Percentiles rank a stretch among this genome's conserved stretches.
These are phyloP conservation scores for Drosophila truncata DNA, from an alignment of 1,140 invertebrate genomes.

Conservation along the genomic window DNA sequence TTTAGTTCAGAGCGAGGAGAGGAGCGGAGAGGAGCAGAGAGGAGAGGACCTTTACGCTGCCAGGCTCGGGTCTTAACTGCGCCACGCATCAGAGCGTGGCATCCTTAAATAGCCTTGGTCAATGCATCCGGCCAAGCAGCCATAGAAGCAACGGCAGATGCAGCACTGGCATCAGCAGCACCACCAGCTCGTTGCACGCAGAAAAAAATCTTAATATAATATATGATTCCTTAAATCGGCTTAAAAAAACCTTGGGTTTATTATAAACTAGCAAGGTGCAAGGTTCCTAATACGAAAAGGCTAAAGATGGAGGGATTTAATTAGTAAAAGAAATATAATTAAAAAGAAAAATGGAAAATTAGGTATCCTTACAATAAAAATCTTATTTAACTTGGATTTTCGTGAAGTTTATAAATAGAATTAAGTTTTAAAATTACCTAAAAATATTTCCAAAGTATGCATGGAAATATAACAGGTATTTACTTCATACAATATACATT, in stretches of 20 bases:
- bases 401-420: too few relatives aligned
- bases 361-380: too few relatives aligned
- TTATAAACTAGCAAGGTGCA: neutral
- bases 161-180: slow-evolving; percentile 14
- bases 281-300: too few relatives aligned
- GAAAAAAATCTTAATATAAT: neutral
- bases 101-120: slow-evolving; percentile 81
- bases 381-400: too few relatives aligned
- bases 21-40: neutral
- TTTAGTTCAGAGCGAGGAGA: neutral
- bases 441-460: too few relatives aligned
- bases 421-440: too few relatives aligned
- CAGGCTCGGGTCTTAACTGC: slow-evolving; percentile 74
- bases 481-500: neutral
- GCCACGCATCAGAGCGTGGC: slow-evolving; percentile 75
- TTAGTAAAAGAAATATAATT: neutral
- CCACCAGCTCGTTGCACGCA: slow-evolving; percentile 11
- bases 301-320: neutral
- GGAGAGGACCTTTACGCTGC: slow-evolving; percentile 60
- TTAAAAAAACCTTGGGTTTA: neutral
- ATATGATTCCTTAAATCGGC: neutral
- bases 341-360: too few relatives aligned
- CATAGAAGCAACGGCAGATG: slow-evolving; percentile 24
- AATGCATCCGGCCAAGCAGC: slow-evolving; percentile 52
- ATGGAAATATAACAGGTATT: neutral